Conservation (phyloP, 2,888 invertebrate genomes). For the Polietes domitor region DNA sequence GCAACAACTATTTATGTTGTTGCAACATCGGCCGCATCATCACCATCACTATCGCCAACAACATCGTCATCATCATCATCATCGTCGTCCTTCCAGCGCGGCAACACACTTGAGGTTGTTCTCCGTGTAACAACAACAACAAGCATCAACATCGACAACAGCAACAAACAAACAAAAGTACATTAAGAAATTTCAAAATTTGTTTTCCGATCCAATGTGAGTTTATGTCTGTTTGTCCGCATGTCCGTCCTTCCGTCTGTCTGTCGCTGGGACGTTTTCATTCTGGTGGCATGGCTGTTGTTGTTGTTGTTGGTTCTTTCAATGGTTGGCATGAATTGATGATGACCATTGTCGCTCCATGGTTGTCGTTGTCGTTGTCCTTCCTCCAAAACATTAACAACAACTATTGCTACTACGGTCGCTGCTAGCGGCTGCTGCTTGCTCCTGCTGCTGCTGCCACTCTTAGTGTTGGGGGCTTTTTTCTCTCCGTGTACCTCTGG, state of each 20-base stretch:
- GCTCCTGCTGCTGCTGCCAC: neutral
- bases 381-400: conserved; percentile 29
- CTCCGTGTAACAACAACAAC: conserved; percentile 66
- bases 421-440: neutral
- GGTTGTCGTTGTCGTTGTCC: neutral
- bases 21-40: neutral
- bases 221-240: conserved; percentile 15
- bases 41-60: conserved; percentile 1
- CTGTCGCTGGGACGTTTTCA: conserved; percentile 10
- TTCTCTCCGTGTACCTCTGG: conserved; percentile 22
- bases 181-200: conserved; percentile 54
- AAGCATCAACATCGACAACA: conserved; percentile 69
- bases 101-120: neutral
- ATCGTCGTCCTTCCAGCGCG: conserved; percentile 65
- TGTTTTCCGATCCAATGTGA: conserved; percentile 31
- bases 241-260: conserved; percentile 9
- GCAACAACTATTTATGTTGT: conserved; percentile 55
- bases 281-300: conserved; percentile 27
- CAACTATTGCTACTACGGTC: neutral
- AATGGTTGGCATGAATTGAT: conserved; percentile 21
- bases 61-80: conserved; percentile 31
- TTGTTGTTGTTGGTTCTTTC: neutral
- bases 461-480: neutral
- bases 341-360: conserved; percentile 62
- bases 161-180: conserved; percentile 46